A percentile compares a stretch with the other conserved stretches of the same genome.
These are phyloP conservation scores for Drosophila parthenogenetica DNA, from an alignment of 2,888 invertebrate genomes.

Conservation along the genomic window DNA sequence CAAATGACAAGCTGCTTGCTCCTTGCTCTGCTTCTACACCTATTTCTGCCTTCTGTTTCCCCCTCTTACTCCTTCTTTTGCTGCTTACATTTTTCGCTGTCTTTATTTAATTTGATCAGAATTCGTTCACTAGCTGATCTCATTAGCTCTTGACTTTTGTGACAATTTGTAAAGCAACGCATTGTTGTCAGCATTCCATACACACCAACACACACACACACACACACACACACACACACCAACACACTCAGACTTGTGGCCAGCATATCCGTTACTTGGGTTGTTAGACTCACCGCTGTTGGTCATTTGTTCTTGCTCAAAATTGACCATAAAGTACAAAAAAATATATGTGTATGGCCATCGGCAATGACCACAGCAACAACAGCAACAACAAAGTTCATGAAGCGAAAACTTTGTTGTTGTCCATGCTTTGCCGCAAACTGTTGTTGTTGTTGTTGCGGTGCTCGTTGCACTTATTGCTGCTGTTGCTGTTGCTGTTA, in stretches of 20 bases:
- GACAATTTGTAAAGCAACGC: slow-evolving; percentile 68
- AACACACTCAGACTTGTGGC: slow-evolving; percentile 1
- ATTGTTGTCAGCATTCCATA: slow-evolving; percentile 52
- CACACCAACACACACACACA: slow-evolving; percentile 3
- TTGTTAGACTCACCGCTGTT: slow-evolving; percentile 46
- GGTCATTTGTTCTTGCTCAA: slow-evolving; percentile 60
- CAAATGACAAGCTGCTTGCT: slow-evolving; percentile 67
- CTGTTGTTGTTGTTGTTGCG: slow-evolving; percentile 27
- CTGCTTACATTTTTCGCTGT: not conserved
- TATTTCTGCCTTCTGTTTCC: not conserved
- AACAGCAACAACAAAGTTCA: slow-evolving; percentile 51
- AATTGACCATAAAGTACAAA: slow-evolving; percentile 74
- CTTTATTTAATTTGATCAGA: not conserved
- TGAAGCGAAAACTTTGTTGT: slow-evolving; percentile 55
- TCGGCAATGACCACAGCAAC: slow-evolving; percentile 50
- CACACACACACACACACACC: slow-evolving; percentile 3
- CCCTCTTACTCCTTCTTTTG: not conserved
- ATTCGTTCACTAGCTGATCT: slow-evolving; percentile 28
- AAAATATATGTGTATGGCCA: slow-evolving; percentile 69
- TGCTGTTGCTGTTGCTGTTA: slow-evolving; percentile 21
- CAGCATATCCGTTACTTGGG: slow-evolving; percentile 63
- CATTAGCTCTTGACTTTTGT: slow-evolving; percentile 50
- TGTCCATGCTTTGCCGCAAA: slow-evolving; percentile 45
- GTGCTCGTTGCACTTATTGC: slow-evolving; percentile 3
- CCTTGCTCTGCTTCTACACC: not conserved